Evolutionary conservation across 92 coral and sea anemone species (phyloP), one percentile per base, ranked within the genome.

Genomic region (Epizoanthus stellaris): DNA sequence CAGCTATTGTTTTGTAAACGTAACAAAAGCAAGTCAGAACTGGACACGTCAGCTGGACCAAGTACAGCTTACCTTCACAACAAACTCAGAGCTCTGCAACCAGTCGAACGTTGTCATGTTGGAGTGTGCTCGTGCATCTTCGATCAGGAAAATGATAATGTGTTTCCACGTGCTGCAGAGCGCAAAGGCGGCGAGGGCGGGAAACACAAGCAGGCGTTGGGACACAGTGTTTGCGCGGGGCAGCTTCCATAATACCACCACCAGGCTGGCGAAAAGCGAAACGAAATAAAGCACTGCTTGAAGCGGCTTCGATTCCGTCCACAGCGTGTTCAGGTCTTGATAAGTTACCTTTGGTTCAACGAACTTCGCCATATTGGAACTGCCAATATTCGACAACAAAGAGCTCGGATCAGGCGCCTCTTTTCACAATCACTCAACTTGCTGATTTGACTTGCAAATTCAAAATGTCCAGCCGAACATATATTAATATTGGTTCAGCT

Each of bases 221-320:
- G 84, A 82, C 49, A 76, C 65, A 6, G 81, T 54, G 25, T 34
- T 65, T 65, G 40, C 77, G 20, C 85, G 88, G 13, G 80, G 77
- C 42, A 90, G 40, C 70, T 88, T 93, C 90, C 82, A 90, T 4
- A 91, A 30, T 2, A 92, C 89, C 54, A 59, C 74, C 13, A 66
- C 54, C 14, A 90, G 49, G 73, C 95, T 87, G 58, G 83, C 89
- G 17, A 91, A 12, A 3, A 92, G 67, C 17, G 76, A 75, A 15
- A 76, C 53, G 10, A 85, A 58, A 82, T 92, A 87, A 5, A 92
- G 67, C 20, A 74, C 76, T 14, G 86, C 64, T 19, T 79, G 88
- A 19, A 84, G 34, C 11, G 90, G 85, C 65, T 87, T 84, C 3
- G 80, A 80, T 67, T 84, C 85, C 45, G 80, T 62, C 70, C 85